Percentiles rank a stretch among this genome's conserved stretches.
Evolutionary conservation across 1,140 invertebrate species (phyloP).

Genomic region (Muscidifurax raptorellus): DNA sequence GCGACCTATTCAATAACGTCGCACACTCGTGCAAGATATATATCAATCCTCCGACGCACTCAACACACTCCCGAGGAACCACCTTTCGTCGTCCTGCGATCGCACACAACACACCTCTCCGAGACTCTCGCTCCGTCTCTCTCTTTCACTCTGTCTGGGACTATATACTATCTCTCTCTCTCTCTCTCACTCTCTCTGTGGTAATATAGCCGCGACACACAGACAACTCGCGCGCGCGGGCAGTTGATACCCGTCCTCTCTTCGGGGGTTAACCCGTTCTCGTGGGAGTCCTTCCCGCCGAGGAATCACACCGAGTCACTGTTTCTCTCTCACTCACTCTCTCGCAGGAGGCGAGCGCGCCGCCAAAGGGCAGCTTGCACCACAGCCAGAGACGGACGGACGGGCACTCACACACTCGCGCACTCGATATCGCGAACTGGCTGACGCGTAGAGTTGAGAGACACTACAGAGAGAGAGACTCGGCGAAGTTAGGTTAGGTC

Average conservation of each 20-base stretch:
- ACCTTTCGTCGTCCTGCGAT: not conserved
- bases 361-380: not conserved
- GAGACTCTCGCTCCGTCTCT: not conserved
- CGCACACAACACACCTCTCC: not conserved
- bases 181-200: not conserved
- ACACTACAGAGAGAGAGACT: not conserved
- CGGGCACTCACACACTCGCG: not conserved
- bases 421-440: constrained; percentile 5
- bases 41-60: not conserved
- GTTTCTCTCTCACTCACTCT: not conserved
- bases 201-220: not conserved
- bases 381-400: not conserved
- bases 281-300: not conserved
- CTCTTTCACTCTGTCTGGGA: not conserved
- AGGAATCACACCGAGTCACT: not conserved
- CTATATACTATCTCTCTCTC: not conserved
- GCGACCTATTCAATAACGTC: not conserved
- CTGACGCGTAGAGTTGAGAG: not conserved
- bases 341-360: not conserved
- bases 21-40: not conserved
- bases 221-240: not conserved
- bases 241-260: not conserved
- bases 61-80: not conserved
- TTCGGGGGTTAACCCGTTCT: not conserved
- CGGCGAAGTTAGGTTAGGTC: not conserved